A percentile compares a stretch with the other conserved stretches of the same genome.
These are phyloP conservation scores for Pseudomugil tenellus DNA, from an alignment of 2,797 vertebrate genomes.

Conservation along the genomic window DNA sequence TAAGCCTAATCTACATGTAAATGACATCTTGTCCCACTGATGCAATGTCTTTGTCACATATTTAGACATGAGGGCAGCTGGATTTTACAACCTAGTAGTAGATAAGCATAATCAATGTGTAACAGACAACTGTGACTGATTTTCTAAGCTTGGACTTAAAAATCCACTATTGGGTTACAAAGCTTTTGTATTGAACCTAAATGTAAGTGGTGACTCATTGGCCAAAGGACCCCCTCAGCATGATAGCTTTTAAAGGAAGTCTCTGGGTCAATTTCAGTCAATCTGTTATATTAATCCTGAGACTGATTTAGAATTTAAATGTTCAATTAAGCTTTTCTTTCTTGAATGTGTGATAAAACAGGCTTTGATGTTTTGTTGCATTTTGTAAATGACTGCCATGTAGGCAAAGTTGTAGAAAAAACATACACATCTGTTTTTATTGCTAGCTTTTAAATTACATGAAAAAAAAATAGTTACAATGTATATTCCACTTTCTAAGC, in stretches of 20 bases:
- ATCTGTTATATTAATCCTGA: constrained; percentile 11
- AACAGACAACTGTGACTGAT: not conserved
- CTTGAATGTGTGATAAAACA: too few species aligned
- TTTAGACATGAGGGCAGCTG: not conserved
- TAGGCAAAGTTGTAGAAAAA: not conserved
- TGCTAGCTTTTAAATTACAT: not conserved
- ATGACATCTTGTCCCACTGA: constrained; percentile 6
- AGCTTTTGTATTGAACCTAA: constrained; percentile 4
- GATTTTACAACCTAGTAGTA: not conserved
- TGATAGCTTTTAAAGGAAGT: constrained; percentile 37
- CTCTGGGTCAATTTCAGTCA: constrained; percentile 14
- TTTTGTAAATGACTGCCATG: not conserved
- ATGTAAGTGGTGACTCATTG: constrained; percentile 26
- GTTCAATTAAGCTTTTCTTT: not conserved
- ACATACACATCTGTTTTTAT: not conserved
- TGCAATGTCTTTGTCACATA: not conserved
- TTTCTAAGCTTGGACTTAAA: not conserved
- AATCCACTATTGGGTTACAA: not conserved
- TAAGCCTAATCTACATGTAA: constrained; percentile 5
- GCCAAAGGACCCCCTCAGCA: constrained; percentile 11
- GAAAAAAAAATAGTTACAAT: not conserved
- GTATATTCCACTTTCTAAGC: not conserved
- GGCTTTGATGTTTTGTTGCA: too few species aligned
- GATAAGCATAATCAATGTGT: not conserved
- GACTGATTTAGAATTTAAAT: not conserved